Base-by-base conservation (phyloP, 1,140 invertebrate species). In the Heliconius nattereri region DNA sequence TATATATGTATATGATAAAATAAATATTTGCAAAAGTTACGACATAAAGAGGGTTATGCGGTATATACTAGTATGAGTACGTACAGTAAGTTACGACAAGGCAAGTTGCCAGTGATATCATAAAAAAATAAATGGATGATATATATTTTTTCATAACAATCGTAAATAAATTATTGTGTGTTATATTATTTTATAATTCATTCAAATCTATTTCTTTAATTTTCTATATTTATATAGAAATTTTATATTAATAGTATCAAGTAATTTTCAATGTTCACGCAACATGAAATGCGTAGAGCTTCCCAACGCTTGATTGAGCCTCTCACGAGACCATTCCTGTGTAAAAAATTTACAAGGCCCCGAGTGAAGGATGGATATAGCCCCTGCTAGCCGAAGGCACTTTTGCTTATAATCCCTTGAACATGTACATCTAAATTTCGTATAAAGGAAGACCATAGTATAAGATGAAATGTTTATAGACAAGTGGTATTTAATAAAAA, bases 341-440 rank as follows among this genome's bases (percentile, higher is more conserved):
- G 79, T 80, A 23, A 83, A 35, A 79, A 81, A 77, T 74, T 84
- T 83, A 66, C 45, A 71, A 82, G 78, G 75, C 79, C 76, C 32
- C 71, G 74, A 80, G 71, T 71, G 75, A 83, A 82, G 70, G 73
- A 77, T 81, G 79, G 79, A 73, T 78, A 80, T 82, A 78, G 80
- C 71, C 75, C 81, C 80, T 82, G 77, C 84, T 82, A 83, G 80
- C 78, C 76, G 23, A 66, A 81, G 83, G 80, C 76, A 78, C 72
- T 86, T 83, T 60, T 83, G 79, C 81, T 84, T 83, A 85, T 82
- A 81, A 60, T 82, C 84, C 60, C 60, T 66, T 66, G 29, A 29
- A 66, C 23, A 13, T 66, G 23, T 75, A 75, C 74, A 16, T 75
- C 16, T 11, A 60, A 26, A 40, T 76, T 26, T 70, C 13, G 5